Percentiles rank a stretch among this genome's conserved stretches.
Evolutionary conservation across 2,888 invertebrate genomes (phyloP).

Genomic region (Philhelius pedissequus): DNA sequence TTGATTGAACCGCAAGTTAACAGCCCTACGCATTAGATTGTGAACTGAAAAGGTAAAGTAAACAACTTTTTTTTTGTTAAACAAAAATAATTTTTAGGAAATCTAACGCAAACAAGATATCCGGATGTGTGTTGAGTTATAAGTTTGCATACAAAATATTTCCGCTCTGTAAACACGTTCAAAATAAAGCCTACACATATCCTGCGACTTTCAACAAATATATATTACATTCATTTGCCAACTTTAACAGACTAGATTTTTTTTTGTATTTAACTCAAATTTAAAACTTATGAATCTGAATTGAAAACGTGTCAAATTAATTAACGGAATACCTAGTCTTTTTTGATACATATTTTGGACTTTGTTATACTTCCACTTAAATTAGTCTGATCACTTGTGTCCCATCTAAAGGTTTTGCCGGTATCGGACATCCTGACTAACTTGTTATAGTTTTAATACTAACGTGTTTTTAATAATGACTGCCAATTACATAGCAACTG

Average conservation of each 20-base stretch:
- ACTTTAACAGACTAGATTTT: too few relatives aligned
- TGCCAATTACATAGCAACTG: not conserved
- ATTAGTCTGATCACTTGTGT: not conserved
- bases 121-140: not conserved
- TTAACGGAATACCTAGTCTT: not conserved
- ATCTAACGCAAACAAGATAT: not conserved
- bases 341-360: not conserved
- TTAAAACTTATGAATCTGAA: too few relatives aligned
- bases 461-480: conserved; percentile 3
- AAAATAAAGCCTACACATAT: not conserved
- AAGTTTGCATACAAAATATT: not conserved
- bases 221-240: too few relatives aligned
- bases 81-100: not conserved
- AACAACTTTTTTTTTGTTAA: not conserved
- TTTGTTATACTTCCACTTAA: not conserved
- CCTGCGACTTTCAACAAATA: not conserved
- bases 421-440: conserved; percentile 19
- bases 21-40: not conserved
- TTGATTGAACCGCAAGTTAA: not conserved
- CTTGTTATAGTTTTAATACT: conserved; percentile 16
- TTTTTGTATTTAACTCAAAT: too few relatives aligned
- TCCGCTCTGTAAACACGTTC: not conserved
- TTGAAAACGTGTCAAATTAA: not conserved
- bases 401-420: not conserved
- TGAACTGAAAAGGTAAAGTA: not conserved